Base-by-base conservation (phyloP, 1,140 invertebrate species). In the Pectinophora gossypiella region DNA sequence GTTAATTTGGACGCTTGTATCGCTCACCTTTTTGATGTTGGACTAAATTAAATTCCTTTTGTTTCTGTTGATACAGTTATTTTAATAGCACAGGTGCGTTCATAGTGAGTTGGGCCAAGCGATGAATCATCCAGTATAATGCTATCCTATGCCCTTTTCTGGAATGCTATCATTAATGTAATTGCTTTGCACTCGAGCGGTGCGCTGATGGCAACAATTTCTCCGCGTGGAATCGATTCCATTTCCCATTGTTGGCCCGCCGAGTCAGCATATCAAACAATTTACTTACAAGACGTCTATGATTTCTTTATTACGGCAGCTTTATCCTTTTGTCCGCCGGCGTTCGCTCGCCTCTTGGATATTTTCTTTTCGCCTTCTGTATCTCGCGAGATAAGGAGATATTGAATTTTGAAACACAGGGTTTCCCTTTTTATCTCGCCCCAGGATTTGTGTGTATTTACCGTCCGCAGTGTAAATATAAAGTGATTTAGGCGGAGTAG, bases 351-450 rank as follows among this genome's bases (percentile, higher is more conserved):
- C 54, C 59, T 72, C 61, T 62, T 60, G 56, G 59, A 61, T 71
- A 72, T 65, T 68, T 71, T 64, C 48, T 55, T 64, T 62, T 62
- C 58, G 61, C 51, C 63, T 64, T 59, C 52, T 57, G 60, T 68
- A 64, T 73, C 64, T 63, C 59, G 51, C 40, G 50, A 74, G 73
- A 80, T 77, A 72, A 74, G 67, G 52, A 68, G 64, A 80, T 81
- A 80, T 82, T 79, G 75, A 79, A 80, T 80, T 82, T 77, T 69
- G 68, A 72, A 71, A 71, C 72, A 72, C 72, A 70, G 67, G 64
- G 66, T 74, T 71, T 70, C 60, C 68, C 66, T 79, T 77, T 73
- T 72, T 76, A 68, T 64, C 54, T 73, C 49, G 43, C 53, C 53
- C 48, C 47, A 48, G 60, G 57, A 63, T 64, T 54, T 59, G 59